Conservation (phyloP, 1,140 invertebrate genomes). For the Acyrthosiphon pisum region DNA sequence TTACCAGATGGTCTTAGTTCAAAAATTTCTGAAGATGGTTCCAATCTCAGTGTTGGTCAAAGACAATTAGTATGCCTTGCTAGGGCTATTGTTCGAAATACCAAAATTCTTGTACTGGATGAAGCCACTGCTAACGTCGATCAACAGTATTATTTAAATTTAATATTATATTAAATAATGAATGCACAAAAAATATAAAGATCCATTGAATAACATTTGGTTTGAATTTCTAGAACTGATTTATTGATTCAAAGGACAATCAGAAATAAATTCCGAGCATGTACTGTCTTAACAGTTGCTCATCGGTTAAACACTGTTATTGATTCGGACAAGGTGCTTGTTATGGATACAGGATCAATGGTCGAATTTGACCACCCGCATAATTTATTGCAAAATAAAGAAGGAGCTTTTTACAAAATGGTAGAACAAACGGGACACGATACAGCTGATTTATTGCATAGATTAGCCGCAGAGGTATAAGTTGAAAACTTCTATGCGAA, state of each 20-base stretch:
- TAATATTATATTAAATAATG: neutral
- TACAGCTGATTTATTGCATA: conserved; percentile 58
- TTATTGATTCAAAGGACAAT: conserved; percentile 74
- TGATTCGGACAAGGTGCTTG: conserved; percentile 66
- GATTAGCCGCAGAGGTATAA: conserved; percentile 58
- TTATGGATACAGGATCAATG: conserved; percentile 70
- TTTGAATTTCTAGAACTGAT: conserved; percentile 68
- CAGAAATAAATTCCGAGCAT: conserved; percentile 73
- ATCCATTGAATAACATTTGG: neutral
- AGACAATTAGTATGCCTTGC: conserved; percentile 85
- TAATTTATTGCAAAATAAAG: conserved; percentile 65
- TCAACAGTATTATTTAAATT: conserved; percentile 67
- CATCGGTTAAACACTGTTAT: neutral
- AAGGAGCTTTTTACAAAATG: conserved; percentile 64
- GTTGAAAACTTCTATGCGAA: neutral
- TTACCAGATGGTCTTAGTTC: conserved; percentile 59
- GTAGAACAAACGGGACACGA: conserved; percentile 65
- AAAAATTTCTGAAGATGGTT: conserved; percentile 67
- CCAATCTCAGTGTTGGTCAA: conserved; percentile 85
- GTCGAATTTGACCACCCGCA: conserved; percentile 71
- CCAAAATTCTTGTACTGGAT: conserved; percentile 75
- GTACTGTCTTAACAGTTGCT: conserved; percentile 67
- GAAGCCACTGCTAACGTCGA: conserved; percentile 80
- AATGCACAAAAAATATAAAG: neutral
- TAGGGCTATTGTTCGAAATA: conserved; percentile 78